A percentile compares a stretch with the other conserved stretches of the same genome.
phyloP scores from a whole-genome alignment of 37 sponge, comb jelly and placozoan genomes.

The Tethya wilhelma region DNA sequence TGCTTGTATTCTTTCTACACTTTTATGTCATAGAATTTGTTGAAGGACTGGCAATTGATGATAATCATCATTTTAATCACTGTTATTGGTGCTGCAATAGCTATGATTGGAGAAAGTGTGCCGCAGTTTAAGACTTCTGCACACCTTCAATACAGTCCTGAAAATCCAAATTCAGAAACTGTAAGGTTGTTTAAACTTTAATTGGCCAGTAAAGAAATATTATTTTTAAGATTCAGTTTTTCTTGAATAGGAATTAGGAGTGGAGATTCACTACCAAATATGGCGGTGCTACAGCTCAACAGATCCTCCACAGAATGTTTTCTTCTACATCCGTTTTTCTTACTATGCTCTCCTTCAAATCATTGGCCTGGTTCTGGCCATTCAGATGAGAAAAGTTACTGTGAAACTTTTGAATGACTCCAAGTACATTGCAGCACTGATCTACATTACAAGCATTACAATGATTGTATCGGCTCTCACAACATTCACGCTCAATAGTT shows the following conservation, averaged over 20 bases:
- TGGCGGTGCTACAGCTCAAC: slow-evolving; percentile 33
- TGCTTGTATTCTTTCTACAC: too few relatives aligned
- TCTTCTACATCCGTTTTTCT: not conserved
- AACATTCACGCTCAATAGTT: slow-evolving; percentile 2
- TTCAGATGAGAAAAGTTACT: slow-evolving; percentile 50
- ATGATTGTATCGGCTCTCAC: slow-evolving; percentile 11
- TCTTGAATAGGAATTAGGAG: slow-evolving; percentile 1
- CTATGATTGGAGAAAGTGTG: not conserved
- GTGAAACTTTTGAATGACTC: slow-evolving; percentile 52
- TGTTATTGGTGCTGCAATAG: slow-evolving; percentile 3
- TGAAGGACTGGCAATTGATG: too few relatives aligned
- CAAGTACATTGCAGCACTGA: slow-evolving; percentile 38
- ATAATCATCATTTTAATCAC: too few relatives aligned
- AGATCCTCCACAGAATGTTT: not conserved
- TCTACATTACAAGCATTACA: slow-evolving; percentile 43
- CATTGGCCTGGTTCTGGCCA: slow-evolving; percentile 24
- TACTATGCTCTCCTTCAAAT: slow-evolving; percentile 33
- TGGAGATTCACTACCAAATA: not conserved
- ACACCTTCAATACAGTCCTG: not conserved
- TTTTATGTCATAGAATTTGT: too few relatives aligned
- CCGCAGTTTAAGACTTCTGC: not conserved
- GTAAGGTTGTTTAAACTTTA: too few relatives aligned
- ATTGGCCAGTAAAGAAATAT: not conserved
- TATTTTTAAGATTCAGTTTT: not conserved
- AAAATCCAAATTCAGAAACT: not conserved